Conservation (phyloP, 2,113 vertebrate species). For the Aythya baeri region DNA sequence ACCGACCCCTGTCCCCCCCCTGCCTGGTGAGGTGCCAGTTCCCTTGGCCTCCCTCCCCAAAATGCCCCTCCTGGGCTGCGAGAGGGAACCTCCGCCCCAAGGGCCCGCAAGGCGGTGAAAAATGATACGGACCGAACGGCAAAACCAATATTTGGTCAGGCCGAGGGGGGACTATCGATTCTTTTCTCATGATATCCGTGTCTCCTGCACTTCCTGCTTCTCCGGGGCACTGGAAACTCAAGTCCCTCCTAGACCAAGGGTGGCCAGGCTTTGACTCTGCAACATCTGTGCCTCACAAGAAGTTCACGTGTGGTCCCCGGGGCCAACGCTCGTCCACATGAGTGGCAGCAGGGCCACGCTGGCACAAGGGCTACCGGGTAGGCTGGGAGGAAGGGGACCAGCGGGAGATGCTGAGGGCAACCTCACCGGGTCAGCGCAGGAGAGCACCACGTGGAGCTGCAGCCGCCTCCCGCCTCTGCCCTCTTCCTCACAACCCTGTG, state of each 20-base stretch:
- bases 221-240: slow-evolving; percentile 51
- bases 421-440: background rate
- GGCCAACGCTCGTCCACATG: background rate
- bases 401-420: slow-evolving; percentile 1
- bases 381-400: slow-evolving; percentile 16
- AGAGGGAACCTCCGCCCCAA: background rate
- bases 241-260: slow-evolving; percentile 63
- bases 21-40: background rate
- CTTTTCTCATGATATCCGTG: slow-evolving; percentile 69
- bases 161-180: slow-evolving; percentile 56
- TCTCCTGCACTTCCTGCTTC: slow-evolving; percentile 70
- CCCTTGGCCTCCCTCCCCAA: background rate
- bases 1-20: background rate
- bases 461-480: background rate
- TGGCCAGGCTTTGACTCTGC: slow-evolving; percentile 57
- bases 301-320: slow-evolving; percentile 44
- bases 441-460: background rate
- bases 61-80: accelerated
- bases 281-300: slow-evolving; percentile 71
- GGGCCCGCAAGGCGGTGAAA: slow-evolving; percentile 2
- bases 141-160: slow-evolving; percentile 72
- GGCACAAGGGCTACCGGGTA: background rate
- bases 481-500: background rate
- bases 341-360: slow-evolving; percentile 34
- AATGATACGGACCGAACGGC: slow-evolving; percentile 36